Percentiles rank a stretch among this genome's conserved stretches.
Evolutionary conservation across 2,113 vertebrate species (phyloP).

Genomic region (Shinisaurus crocodilurus): DNA sequence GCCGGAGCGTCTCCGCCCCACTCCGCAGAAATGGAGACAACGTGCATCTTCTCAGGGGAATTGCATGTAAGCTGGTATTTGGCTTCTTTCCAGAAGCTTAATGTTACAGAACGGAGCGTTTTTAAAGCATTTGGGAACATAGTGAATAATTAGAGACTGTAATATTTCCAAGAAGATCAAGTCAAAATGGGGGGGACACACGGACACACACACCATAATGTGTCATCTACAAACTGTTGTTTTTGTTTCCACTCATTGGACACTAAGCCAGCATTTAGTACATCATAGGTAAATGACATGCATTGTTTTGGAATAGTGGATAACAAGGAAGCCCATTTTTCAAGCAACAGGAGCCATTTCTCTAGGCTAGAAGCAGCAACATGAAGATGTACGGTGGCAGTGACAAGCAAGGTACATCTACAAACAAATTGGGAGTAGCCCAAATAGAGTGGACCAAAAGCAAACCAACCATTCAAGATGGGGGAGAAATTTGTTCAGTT

Average conservation of each 20-base stretch:
- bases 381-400: neutral
- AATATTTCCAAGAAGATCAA: neutral
- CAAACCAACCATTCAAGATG: too few species aligned
- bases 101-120: slow-evolving; percentile 5
- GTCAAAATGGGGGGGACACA: neutral
- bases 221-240: neutral
- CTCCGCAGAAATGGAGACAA: neutral
- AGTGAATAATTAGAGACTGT: neutral
- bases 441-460: neutral
- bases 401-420: neutral
- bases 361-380: neutral
- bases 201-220: rapidly evolving
- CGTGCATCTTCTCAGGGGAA: slow-evolving; percentile 13
- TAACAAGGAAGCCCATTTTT: neutral
- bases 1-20: too few species aligned
- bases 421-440: too few species aligned
- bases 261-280: neutral
- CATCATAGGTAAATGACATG: neutral
- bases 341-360: neutral
- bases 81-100: slow-evolving; percentile 44
- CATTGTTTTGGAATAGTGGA: neutral
- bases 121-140: slow-evolving; percentile 1
- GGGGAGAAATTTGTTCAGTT: too few species aligned
- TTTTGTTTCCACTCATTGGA: neutral
- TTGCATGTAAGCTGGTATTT: slow-evolving; percentile 28